phyloP scores from a whole-genome alignment of 2,888 invertebrate species.

The Ceramica pisi region DNA sequence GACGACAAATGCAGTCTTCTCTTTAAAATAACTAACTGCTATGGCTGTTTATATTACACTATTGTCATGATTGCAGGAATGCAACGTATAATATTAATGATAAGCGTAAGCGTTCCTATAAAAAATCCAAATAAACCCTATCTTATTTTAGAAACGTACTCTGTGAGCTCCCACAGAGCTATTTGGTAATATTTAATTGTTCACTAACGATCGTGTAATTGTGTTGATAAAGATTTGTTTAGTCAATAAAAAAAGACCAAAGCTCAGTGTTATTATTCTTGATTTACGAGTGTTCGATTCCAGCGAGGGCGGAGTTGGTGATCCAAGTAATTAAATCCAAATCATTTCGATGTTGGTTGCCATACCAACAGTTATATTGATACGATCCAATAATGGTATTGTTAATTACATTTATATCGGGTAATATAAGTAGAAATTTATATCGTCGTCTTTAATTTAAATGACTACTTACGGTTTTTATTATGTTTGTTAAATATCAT shows the following conservation, averaged over 20 bases:
- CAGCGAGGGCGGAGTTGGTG: constrained; percentile 82
- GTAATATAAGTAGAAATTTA: constrained; percentile 73
- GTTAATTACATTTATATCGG: constrained; percentile 80
- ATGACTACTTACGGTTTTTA: constrained; percentile 74
- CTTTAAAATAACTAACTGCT: background rate
- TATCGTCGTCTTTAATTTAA: constrained; percentile 73
- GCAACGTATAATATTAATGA: background rate
- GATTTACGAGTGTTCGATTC: constrained; percentile 84
- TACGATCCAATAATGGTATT: constrained; percentile 80
- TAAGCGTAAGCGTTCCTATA: background rate
- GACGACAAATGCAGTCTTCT: background rate
- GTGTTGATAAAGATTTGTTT: constrained; percentile 88
- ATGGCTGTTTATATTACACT: background rate
- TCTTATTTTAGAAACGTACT: constrained; percentile 30
- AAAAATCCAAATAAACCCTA: constrained; percentile 11
- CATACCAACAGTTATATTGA: constrained; percentile 80
- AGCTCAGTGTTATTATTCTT: constrained; percentile 83
- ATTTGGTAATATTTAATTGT: constrained; percentile 80
- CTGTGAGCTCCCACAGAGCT: constrained; percentile 69
- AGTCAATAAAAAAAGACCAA: constrained; percentile 80
- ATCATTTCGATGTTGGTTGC: constrained; percentile 81
- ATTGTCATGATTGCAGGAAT: background rate
- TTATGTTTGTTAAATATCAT: constrained; percentile 73
- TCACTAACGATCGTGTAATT: constrained; percentile 88
- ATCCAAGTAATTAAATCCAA: constrained; percentile 86